A percentile compares a stretch with the other conserved stretches of the same genome.
Conservation (phyloP, 2,113 vertebrate species). For the Erythrocebus patas region DNA sequence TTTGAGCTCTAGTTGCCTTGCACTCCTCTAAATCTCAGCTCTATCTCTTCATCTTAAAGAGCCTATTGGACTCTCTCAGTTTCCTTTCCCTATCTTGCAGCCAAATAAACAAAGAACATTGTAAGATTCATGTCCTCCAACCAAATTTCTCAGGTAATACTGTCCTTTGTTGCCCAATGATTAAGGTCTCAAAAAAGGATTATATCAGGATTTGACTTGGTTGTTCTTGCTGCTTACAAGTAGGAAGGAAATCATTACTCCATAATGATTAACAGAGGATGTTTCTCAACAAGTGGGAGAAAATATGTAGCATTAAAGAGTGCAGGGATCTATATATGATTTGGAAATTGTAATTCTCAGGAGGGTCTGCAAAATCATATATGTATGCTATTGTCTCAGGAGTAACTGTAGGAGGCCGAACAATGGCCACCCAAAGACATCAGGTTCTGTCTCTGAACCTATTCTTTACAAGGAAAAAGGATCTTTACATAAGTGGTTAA, state of each 20-base stretch:
- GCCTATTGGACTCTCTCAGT: background rate
- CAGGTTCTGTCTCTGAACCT: background rate
- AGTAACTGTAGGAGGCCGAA: background rate
- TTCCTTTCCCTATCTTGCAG: background rate
- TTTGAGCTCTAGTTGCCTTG: background rate
- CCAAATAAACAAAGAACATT: background rate
- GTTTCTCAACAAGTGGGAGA: background rate
- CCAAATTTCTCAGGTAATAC: background rate
- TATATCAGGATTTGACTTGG: background rate
- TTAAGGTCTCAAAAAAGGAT: background rate
- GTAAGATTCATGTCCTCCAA: background rate
- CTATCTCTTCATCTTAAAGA: background rate
- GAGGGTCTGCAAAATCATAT: background rate
- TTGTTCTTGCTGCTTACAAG: background rate
- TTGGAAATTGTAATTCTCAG: background rate
- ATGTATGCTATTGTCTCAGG: background rate
- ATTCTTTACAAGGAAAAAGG: background rate
- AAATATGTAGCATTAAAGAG: background rate
- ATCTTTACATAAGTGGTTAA: background rate
- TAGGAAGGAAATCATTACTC: background rate
- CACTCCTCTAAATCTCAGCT: background rate
- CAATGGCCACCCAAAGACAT: background rate
- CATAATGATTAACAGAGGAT: background rate
- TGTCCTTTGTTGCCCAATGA: no score
- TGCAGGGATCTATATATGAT: background rate